Base-by-base conservation (phyloP, 2,113 vertebrate species). In the Scomber colias region DNA sequence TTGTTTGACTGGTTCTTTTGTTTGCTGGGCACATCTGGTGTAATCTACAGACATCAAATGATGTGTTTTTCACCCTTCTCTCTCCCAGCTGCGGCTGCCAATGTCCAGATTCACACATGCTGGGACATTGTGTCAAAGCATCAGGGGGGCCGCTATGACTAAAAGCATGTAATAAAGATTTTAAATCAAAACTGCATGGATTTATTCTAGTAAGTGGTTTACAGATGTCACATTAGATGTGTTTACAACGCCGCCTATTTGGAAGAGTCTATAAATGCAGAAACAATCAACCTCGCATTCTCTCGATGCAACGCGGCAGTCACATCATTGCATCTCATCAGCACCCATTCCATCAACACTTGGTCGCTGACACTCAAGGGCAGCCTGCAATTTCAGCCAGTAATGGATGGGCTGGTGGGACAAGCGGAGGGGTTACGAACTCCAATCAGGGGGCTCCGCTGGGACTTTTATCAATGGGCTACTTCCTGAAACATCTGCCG, bases 401-500 rank as follows among this genome's bases (percentile, higher is more conserved):
- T 91, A 85, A 92, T 88, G 72, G 82, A 89, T 90, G 85, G n/a
- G 65, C 55, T 70, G 81, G 27, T 48, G 68, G 72, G 51, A 40
- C 4, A 11, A 30, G 51, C 74, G 73, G 71, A 11, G 80, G 68
- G 82, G 44, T 10, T 74, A 65, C 56, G 65, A 85, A 78, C 35
- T 80, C 78, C 75, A 82, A 88, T 89, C 84, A 86, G 30, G 66
- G 10, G 2, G 53, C 83, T 87, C 81, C 88, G 55, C 19, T 60
- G 75, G 82, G 80, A 84, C 45, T 0, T 56, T 87, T 83, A 91
- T 91, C 90, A 89, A 88, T 86, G 83, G 72, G 72, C 74, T 81
- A 77, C 87, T 90, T 91, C 90, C 90, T 87, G 88, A 80, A 89
- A 90, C 90, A 93, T 90, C 88, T 92, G 90, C 84, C 59, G 27